These are phyloP conservation scores for Vanessa tameamea DNA, from an alignment of 1,140 invertebrate genomes.

Conservation along the genomic window DNA sequence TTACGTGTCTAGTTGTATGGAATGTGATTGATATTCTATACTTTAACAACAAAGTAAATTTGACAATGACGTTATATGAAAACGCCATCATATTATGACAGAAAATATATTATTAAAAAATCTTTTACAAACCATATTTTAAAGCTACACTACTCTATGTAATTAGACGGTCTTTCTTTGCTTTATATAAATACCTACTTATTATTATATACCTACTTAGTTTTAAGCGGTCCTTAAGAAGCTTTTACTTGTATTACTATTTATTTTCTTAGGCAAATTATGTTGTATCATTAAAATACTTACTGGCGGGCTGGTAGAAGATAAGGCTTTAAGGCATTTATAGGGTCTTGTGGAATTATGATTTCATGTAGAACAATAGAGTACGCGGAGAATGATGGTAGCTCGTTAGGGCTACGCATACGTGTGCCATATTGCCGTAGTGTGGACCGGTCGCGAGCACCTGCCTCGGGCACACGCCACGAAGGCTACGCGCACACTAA, in stretches of 20 bases:
- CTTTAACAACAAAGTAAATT: no score
- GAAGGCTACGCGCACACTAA: constrained; percentile 26
- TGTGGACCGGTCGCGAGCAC: constrained; percentile 62
- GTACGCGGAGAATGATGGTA: constrained; percentile 27
- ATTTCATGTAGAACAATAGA: constrained; percentile 38
- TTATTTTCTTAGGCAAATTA: constrained; percentile 16
- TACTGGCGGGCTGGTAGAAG: constrained; percentile 11
- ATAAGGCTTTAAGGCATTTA: constrained; percentile 11
- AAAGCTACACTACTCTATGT: no score
- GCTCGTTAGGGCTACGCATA: constrained; percentile 26
- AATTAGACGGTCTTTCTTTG: no score
- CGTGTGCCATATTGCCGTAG: constrained; percentile 33
- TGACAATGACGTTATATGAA: no score
- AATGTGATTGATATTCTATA: no score
- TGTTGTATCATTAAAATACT: constrained; percentile 29
- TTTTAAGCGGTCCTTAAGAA: background rate
- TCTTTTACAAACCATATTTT: no score
- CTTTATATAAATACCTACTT: background rate
- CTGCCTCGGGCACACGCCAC: constrained; percentile 75
- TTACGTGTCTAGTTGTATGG: no score
- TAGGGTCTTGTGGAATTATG: constrained; percentile 31
- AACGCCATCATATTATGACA: no score
- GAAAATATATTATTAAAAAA: no score
- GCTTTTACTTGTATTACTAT: constrained; percentile 13
- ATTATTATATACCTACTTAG: no score